Percentiles rank a stretch among this genome's conserved stretches.
Conservation (phyloP, 2,113 vertebrate species). For the Amia ocellicauda region DNA sequence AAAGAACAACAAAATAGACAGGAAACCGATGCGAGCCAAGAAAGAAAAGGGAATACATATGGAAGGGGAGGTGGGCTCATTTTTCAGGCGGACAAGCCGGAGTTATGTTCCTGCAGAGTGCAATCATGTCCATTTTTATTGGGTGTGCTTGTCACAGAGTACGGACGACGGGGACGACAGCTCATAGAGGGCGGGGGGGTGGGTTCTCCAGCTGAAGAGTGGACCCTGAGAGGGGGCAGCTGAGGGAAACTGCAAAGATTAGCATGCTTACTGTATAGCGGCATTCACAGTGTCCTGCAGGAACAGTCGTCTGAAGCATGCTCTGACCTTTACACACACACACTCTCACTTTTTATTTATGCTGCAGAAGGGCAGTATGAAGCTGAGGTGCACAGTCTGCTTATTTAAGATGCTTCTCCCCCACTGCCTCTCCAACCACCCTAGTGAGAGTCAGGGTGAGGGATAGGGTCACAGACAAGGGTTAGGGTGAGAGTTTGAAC, state of each 20-base stretch:
- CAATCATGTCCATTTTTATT: conserved; percentile 57
- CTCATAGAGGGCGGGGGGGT: background rate
- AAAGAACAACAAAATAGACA: too few relatives aligned
- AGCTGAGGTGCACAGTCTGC: background rate
- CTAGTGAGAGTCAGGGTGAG: too few relatives aligned
- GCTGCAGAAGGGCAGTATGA: background rate
- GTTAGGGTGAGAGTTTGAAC: too few relatives aligned
- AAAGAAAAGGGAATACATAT: conserved; percentile 30
- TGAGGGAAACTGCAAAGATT: conserved; percentile 36
- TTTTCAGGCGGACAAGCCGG: conserved; percentile 53
- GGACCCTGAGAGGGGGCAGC: conserved; percentile 41
- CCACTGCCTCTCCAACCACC: too few relatives aligned
- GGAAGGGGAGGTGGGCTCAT: conserved; percentile 33
- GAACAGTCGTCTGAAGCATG: conserved; percentile 32
- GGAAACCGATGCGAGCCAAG: too few relatives aligned
- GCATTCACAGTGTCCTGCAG: conserved; percentile 43
- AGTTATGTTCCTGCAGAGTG: conserved; percentile 44
- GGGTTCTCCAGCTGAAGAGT: background rate
- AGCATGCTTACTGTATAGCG: conserved; percentile 46
- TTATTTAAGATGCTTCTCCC: background rate
- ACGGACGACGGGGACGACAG: conserved; percentile 23
- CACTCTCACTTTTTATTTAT: background rate
- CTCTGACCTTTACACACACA: conserved; percentile 34
- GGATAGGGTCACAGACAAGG: too few relatives aligned
- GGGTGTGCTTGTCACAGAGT: conserved; percentile 41